Conservation (phyloP, 2,888 invertebrate genomes). For the Hyposoter dolosus region DNA sequence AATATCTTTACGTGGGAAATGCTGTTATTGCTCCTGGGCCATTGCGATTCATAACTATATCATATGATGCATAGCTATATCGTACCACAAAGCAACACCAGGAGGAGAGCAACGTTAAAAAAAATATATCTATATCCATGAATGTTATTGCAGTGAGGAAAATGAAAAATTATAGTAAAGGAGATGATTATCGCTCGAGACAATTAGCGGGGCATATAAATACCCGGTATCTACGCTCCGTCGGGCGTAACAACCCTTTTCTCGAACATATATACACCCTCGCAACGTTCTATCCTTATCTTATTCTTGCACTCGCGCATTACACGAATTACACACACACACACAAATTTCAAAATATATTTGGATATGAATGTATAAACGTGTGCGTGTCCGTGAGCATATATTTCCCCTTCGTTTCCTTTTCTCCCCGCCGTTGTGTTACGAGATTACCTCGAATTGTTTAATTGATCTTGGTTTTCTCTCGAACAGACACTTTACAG, state of each 20-base stretch:
- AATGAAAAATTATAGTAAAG: conserved; percentile 69
- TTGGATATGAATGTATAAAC: neutral
- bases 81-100: conserved; percentile 23
- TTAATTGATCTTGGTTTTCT: conserved; percentile 1
- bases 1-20: conserved; percentile 69
- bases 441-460: conserved; percentile 3
- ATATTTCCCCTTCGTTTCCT: neutral
- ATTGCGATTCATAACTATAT: conserved; percentile 22
- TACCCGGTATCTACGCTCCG: conserved; percentile 82
- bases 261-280: conserved; percentile 33
- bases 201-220: conserved; percentile 84
- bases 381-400: neutral
- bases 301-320: conserved; percentile 46
- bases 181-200: conserved; percentile 83
- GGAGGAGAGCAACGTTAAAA: conserved; percentile 24
- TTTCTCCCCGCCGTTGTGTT: neutral
- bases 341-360: neutral
- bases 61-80: conserved; percentile 28
- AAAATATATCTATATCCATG: conserved; percentile 11
- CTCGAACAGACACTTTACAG: neutral
- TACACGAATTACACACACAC: conserved; percentile 37
- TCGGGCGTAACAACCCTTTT: conserved; percentile 73
- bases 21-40: conserved; percentile 53
- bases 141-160: conserved; percentile 41
- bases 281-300: conserved; percentile 45